Evolutionary conservation across 2,797 vertebrate species (phyloP), one percentile per base, ranked within the genome.

Genomic region (Ctenochaetus hawaiiensis): DNA sequence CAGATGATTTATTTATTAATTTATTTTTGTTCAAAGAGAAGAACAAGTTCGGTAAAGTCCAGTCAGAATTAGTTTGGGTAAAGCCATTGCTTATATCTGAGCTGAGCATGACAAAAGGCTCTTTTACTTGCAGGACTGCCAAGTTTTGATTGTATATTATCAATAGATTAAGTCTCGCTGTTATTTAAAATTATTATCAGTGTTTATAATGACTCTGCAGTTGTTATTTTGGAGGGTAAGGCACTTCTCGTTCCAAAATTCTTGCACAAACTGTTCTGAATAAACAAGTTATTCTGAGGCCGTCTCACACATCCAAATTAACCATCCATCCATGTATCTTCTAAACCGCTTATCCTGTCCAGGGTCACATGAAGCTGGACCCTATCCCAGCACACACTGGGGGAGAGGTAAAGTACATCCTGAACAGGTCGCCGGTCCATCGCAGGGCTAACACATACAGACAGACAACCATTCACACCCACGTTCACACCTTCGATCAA

Each of bases 1-100:
- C 0, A 9, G 41, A 26, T 16, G 67, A 8, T 67, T 81, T 72
- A 30, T 62, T 53, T 56, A 58, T 72, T 72, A 22, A 5, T 59
- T 9, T 18, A 18, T 47, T 52, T 6, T 34, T 5, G 30, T 34
- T 34, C 3, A 7, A 34, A 34, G 30, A 34, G 30, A 34, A n/a
- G 47, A 68, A 77, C 44, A 54, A 47, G 45, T 16, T 16, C 44
- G 67, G 62, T 71, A 44, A 44, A 73, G 30, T 34, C 30, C 30
- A 34, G 30, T 34, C 30, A 7, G 30, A 34, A 34, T 34, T 34
- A 34, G 30, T 34, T 34, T 34, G 30, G 30, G 30, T 34, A 34
- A 34, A 34, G 30, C 7, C 30, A 34, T 7, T 34, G 30, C 30
- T 34, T 34, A 34, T 34, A 34, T 34, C 30, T 34, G 30, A 34